These are phyloP conservation scores for Porites cylindrica DNA, from an alignment of 92 coral and sea anemone species.

Conservation along the genomic window DNA sequence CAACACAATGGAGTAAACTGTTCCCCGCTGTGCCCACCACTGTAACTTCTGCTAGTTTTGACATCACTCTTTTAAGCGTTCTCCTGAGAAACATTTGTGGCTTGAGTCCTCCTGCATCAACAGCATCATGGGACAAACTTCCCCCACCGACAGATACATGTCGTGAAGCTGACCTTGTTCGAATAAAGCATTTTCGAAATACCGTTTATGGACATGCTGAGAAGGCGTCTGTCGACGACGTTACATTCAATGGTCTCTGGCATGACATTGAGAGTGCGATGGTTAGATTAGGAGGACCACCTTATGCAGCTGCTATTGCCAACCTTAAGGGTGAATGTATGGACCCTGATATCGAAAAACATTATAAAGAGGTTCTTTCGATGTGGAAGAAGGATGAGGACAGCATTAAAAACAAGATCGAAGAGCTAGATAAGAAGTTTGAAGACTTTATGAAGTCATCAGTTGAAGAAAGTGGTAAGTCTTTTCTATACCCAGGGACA, in stretches of 20 bases:
- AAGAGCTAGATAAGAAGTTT: background rate
- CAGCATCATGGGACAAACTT: slow-evolving; percentile 53
- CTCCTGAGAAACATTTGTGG: slow-evolving; percentile 54
- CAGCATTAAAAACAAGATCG: background rate
- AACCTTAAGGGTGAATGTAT: slow-evolving; percentile 3
- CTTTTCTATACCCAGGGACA: background rate
- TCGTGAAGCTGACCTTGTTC: slow-evolving; percentile 43
- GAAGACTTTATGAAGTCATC: background rate
- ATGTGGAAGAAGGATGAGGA: slow-evolving; percentile 26
- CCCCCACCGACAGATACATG: slow-evolving; percentile 37
- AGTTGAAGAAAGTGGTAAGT: background rate
- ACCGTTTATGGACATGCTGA: slow-evolving; percentile 28
- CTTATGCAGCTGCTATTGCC: background rate
- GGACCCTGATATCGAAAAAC: slow-evolving; percentile 10
- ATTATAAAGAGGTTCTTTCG: slow-evolving; percentile 7
- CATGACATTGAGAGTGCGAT: slow-evolving; percentile 29
- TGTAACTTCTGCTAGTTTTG: slow-evolving; percentile 54
- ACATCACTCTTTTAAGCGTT: slow-evolving; percentile 46
- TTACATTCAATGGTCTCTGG: slow-evolving; percentile 45
- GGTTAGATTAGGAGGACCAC: slow-evolving; percentile 50
- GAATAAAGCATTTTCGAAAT: slow-evolving; percentile 44
- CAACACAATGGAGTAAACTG: slow-evolving; percentile 56
- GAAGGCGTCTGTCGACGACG: slow-evolving; percentile 28
- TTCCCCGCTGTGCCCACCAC: slow-evolving; percentile 51
- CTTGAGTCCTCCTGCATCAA: slow-evolving; percentile 35